phyloP scores from a whole-genome alignment of 2,888 invertebrate genomes.

The Salticus scenicus region DNA sequence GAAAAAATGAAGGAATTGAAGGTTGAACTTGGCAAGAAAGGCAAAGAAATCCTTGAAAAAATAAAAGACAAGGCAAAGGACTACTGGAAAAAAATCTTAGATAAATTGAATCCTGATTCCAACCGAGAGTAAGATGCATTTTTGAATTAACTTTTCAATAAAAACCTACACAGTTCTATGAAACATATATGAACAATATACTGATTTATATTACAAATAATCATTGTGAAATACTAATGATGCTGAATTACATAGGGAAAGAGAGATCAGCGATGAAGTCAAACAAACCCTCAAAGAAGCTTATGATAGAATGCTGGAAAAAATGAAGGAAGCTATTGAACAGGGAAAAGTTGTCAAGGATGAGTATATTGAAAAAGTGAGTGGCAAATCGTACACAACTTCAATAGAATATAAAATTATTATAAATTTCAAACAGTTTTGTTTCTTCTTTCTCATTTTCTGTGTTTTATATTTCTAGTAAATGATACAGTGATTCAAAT shows the following conservation, averaged over 20 bases:
- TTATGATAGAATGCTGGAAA: constrained; percentile 35
- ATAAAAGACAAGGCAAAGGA: constrained; percentile 29
- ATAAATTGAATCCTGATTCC: constrained; percentile 19
- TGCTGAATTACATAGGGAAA: not conserved
- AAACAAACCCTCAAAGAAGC: constrained; percentile 24
- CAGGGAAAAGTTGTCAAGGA: constrained; percentile 32
- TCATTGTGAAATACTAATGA: no score
- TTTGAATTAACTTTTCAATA: no score
- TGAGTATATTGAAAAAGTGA: constrained; percentile 33
- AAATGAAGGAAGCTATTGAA: constrained; percentile 44
- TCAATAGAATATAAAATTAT: no score
- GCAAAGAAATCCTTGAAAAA: constrained; percentile 8
- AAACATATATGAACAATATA: no score
- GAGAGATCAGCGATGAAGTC: constrained; percentile 5
- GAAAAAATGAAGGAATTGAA: constrained; percentile 44
- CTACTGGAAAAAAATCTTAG: constrained; percentile 5
- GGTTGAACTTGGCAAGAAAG: constrained; percentile 23
- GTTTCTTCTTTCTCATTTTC: no score
- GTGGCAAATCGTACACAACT: no score
- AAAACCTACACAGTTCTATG: no score
- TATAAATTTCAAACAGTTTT: no score
- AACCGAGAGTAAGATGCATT: no score
- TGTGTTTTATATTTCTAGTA: no score
- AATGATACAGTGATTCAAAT: no score
- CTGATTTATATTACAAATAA: no score